phyloP scores from a whole-genome alignment of 1,140 invertebrate genomes.

The Bombus huntii region DNA sequence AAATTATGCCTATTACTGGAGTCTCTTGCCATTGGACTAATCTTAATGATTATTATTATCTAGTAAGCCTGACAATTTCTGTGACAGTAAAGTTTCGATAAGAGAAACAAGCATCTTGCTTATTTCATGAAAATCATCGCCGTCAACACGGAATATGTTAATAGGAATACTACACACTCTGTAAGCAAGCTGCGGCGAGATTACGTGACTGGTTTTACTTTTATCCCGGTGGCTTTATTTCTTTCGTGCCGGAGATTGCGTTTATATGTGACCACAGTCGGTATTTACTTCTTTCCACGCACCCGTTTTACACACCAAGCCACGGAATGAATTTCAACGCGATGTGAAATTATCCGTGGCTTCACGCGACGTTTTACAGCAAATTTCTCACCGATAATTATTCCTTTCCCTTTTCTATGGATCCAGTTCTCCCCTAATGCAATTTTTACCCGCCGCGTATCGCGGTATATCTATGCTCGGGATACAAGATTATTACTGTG shows the following conservation, averaged over 20 bases:
- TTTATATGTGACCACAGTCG: conserved; percentile 32
- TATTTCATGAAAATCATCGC: neutral
- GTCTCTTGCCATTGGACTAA: neutral
- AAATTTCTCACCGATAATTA: conserved; percentile 34
- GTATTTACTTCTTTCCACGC: conserved; percentile 29
- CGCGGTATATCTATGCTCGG: neutral
- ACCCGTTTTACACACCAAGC: conserved; percentile 13
- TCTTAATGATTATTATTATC: neutral
- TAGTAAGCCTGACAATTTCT: neutral
- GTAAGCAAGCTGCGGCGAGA: conserved; percentile 9
- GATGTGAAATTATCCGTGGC: conserved; percentile 24
- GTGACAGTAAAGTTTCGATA: neutral
- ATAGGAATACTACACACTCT: neutral
- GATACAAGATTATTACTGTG: conserved; percentile 2
- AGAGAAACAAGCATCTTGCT: neutral
- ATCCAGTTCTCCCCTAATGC: conserved; percentile 2
- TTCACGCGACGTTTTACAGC: conserved; percentile 22
- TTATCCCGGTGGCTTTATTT: conserved; percentile 35
- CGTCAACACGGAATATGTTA: conserved; percentile 20
- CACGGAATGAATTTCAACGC: conserved; percentile 26
- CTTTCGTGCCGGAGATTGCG: conserved; percentile 43
- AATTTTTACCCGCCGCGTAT: neutral
- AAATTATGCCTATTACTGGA: neutral
- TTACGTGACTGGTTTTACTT: conserved; percentile 56
- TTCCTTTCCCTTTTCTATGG: conserved; percentile 32